Percentiles rank a stretch among this genome's conserved stretches.
These are phyloP conservation scores for Choreutis nemorana DNA, from an alignment of 2,888 invertebrate species.

Conservation along the genomic window DNA sequence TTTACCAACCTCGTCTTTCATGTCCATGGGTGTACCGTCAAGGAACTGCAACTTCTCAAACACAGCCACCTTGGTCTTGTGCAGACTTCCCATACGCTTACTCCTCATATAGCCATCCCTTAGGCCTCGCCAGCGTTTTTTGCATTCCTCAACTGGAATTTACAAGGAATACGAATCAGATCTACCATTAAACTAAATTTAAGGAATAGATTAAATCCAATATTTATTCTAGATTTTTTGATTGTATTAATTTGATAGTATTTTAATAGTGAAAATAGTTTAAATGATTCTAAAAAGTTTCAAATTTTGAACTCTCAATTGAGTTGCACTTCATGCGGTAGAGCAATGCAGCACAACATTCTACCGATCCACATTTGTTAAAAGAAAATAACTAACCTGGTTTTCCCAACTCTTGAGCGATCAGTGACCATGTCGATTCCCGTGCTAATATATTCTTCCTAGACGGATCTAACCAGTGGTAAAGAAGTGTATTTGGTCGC, in stretches of 20 bases:
- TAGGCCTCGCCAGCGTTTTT: slow-evolving; percentile 63
- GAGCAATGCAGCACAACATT: slow-evolving; percentile 26
- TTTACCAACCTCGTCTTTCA: slow-evolving; percentile 14
- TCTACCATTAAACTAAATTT: too few relatives aligned
- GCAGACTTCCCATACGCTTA: slow-evolving; percentile 41
- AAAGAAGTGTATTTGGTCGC: slow-evolving; percentile 43
- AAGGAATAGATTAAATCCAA: too few relatives aligned
- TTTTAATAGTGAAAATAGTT: too few relatives aligned
- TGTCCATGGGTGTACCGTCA: slow-evolving; percentile 22
- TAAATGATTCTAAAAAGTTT: too few relatives aligned
- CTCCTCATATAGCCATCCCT: slow-evolving; percentile 62
- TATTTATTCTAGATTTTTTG: too few relatives aligned
- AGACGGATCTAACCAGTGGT: slow-evolving; percentile 42
- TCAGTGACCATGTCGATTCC: slow-evolving; percentile 49
- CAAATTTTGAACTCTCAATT: too few relatives aligned
- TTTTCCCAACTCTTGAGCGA: slow-evolving; percentile 39
- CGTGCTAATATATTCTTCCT: slow-evolving; percentile 48
- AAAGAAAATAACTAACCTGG: slow-evolving; percentile 43
- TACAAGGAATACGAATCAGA: too few relatives aligned
- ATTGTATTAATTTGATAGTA: too few relatives aligned
- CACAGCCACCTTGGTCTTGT: slow-evolving; percentile 36
- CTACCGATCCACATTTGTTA: slow-evolving; percentile 10
- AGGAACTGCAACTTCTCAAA: slow-evolving; percentile 46
- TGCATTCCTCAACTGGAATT: slow-evolving; percentile 62
- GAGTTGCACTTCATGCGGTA: slow-evolving; percentile 22